Conservation (phyloP, 1,140 invertebrate species). For the Trissolcus basalis region DNA sequence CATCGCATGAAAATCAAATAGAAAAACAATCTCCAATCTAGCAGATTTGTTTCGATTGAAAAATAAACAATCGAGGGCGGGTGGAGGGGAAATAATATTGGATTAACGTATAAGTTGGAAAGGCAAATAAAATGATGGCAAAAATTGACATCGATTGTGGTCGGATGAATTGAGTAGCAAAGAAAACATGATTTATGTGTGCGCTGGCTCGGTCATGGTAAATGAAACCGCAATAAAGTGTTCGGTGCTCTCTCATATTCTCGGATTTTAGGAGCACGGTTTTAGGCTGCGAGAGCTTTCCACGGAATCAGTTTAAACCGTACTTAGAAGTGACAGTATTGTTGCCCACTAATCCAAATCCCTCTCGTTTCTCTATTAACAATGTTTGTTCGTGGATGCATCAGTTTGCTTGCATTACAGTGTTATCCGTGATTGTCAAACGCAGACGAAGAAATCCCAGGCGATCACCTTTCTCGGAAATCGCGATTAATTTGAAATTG, state of each 20-base stretch:
- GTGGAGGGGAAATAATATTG: no score
- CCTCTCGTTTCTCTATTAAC: conserved; percentile 57
- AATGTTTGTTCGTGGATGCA: conserved; percentile 65
- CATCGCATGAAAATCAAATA: no score
- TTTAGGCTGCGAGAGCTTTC: conserved; percentile 62
- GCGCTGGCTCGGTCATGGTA: conserved; percentile 20
- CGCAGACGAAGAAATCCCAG: conserved; percentile 16
- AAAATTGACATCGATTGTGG: conserved; percentile 42
- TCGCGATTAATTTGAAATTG: not conserved
- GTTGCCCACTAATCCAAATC: conserved; percentile 69
- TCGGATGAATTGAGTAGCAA: conserved; percentile 40
- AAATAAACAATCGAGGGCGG: no score
- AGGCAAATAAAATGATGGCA: not conserved
- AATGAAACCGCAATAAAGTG: conserved; percentile 51
- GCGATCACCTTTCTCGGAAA: conserved; percentile 8
- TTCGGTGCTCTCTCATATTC: conserved; percentile 52
- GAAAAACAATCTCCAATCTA: no score
- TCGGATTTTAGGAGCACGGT: conserved; percentile 59
- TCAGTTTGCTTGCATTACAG: conserved; percentile 47
- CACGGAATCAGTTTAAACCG: conserved; percentile 67
- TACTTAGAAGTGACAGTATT: conserved; percentile 71
- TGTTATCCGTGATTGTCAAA: conserved; percentile 21
- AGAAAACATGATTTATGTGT: conserved; percentile 46
- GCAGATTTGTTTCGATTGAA: no score
- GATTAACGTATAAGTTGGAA: no score